A percentile compares a stretch with the other conserved stretches of the same genome.
Conservation (phyloP, 2,888 invertebrate genomes). For the Morpho achilles region DNA sequence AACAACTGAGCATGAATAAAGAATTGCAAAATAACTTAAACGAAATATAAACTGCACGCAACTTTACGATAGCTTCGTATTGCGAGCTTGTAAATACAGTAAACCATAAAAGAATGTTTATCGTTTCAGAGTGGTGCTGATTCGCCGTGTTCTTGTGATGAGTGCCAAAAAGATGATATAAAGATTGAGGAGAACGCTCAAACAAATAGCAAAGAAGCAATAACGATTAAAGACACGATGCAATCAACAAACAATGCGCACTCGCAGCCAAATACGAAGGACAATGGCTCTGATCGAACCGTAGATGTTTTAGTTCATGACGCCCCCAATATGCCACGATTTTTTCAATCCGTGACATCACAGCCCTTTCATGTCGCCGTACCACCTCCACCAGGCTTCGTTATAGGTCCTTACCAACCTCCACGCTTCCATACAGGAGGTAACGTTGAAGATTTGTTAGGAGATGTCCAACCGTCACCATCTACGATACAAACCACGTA, state of each 20-base stretch:
- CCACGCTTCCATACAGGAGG: slow-evolving; percentile 78
- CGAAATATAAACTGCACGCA: slow-evolving; percentile 8
- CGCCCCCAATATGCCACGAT: slow-evolving; percentile 63
- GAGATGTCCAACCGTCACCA: slow-evolving; percentile 81
- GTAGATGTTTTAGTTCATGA: slow-evolving; percentile 71
- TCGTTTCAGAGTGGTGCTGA: slow-evolving; percentile 66
- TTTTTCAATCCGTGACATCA: slow-evolving; percentile 66
- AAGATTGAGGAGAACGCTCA: slow-evolving; percentile 31
- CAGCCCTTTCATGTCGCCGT: slow-evolving; percentile 59
- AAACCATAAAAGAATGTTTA: slow-evolving; percentile 19
- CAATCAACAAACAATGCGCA: slow-evolving; percentile 41
- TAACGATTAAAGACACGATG: slow-evolving; percentile 34
- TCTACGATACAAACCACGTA: slow-evolving; percentile 61
- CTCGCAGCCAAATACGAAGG: slow-evolving; percentile 44
- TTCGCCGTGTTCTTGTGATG: slow-evolving; percentile 69
- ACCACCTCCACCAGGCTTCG: slow-evolving; percentile 67
- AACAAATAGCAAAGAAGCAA: slow-evolving; percentile 38
- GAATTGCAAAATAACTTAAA: no score
- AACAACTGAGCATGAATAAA: slow-evolving; percentile 10
- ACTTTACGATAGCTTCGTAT: slow-evolving; percentile 6
- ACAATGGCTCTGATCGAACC: slow-evolving; percentile 55
- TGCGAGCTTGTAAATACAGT: not conserved
- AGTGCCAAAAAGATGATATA: slow-evolving; percentile 52
- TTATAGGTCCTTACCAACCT: slow-evolving; percentile 59
- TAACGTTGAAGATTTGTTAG: slow-evolving; percentile 83